phyloP scores from a whole-genome alignment of 1,140 invertebrate species.

The Carposina sasakii region DNA sequence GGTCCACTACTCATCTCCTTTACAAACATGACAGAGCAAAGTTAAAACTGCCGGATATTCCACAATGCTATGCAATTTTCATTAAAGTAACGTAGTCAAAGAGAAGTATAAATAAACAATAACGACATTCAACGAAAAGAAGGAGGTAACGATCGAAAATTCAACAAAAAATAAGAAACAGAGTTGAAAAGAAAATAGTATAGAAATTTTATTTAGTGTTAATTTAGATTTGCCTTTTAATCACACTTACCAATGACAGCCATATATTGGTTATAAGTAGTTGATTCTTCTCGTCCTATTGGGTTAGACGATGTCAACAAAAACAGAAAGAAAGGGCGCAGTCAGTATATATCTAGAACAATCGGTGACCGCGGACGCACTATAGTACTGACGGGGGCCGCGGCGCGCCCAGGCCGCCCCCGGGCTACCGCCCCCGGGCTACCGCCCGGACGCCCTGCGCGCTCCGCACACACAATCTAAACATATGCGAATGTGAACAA shows the following conservation, averaged over 20 bases:
- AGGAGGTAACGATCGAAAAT: conserved; percentile 31
- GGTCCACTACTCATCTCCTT: no score
- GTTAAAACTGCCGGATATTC: conserved; percentile 67
- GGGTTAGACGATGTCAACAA: conserved; percentile 75
- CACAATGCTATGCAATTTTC: conserved; percentile 69
- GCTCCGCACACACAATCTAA: conserved; percentile 59
- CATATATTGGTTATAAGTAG: conserved; percentile 89
- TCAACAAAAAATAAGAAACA: conserved; percentile 43
- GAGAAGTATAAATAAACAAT: no score
- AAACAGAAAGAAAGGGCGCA: conserved; percentile 77
- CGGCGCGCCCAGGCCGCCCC: conserved; percentile 31
- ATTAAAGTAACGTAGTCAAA: conserved; percentile 51
- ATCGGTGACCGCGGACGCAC: conserved; percentile 47
- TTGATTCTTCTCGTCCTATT: conserved; percentile 90
- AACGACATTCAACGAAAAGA: conserved; percentile 17
- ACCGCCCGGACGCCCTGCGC: conserved; percentile 30
- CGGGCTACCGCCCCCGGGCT: conserved; percentile 32
- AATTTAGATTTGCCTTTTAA: conserved; percentile 70
- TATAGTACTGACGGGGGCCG: conserved; percentile 36
- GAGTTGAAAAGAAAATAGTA: conserved; percentile 61
- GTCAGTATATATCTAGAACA: conserved; percentile 72
- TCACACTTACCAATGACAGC: conserved; percentile 88
- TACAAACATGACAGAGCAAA: conserved; percentile 37
- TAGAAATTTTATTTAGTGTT: conserved; percentile 65
- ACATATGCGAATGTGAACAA: conserved; percentile 58